Conservation (phyloP, 2,113 vertebrate genomes). For the Pogona vitticeps region DNA sequence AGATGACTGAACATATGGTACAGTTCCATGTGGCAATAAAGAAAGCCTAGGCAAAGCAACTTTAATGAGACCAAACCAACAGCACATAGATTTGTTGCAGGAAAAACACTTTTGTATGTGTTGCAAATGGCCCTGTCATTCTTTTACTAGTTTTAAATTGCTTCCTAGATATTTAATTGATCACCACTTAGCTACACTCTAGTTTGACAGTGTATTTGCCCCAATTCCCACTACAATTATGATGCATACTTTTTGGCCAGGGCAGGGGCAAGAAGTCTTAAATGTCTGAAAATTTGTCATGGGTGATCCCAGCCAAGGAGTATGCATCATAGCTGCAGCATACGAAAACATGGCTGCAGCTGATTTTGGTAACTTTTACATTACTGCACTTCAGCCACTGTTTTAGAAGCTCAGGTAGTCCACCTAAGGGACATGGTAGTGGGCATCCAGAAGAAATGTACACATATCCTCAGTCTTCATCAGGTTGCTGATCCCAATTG, state of each 20-base stretch:
- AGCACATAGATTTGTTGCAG: not conserved
- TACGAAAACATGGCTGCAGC: too few species aligned
- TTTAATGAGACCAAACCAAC: constrained; percentile 3
- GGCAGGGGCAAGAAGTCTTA: not conserved
- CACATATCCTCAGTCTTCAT: not conserved
- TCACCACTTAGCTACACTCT: not conserved
- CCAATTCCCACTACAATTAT: not conserved
- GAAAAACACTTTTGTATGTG: not conserved
- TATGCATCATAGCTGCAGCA: too few species aligned
- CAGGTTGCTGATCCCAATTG: not conserved
- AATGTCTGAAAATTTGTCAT: too few species aligned
- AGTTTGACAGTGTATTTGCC: not conserved
- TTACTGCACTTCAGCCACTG: too few species aligned
- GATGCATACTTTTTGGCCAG: accelerated
- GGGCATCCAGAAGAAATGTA: not conserved
- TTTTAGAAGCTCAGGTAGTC: not conserved
- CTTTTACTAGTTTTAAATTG: not conserved
- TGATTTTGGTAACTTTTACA: too few species aligned
- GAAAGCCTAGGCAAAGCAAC: constrained; percentile 14
- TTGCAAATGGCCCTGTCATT: not conserved
- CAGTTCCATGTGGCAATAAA: not conserved
- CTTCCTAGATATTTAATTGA: constrained; percentile 26
- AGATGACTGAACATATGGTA: constrained; percentile 1
- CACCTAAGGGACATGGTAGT: not conserved
- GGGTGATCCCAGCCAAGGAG: too few species aligned